Evolutionary conservation across 1,140 invertebrate genomes (phyloP).

Genomic region (Helicorthomorpha holstii): DNA sequence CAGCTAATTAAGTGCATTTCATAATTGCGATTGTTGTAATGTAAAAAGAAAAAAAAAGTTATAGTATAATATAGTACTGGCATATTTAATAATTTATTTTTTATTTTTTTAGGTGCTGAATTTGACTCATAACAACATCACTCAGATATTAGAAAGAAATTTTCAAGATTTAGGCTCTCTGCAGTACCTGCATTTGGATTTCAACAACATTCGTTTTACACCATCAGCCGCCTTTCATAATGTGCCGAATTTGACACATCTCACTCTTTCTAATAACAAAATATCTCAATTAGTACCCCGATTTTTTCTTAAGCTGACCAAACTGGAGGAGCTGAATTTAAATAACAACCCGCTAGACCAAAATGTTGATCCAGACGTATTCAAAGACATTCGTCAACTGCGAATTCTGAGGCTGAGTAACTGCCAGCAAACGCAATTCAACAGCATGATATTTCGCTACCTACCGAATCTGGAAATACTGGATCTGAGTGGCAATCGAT

Average conservation of each 20-base stretch:
- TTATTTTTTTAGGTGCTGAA: constrained; percentile 30
- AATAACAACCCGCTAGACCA: constrained; percentile 46
- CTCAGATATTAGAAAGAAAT: constrained; percentile 18
- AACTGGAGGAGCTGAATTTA: constrained; percentile 47
- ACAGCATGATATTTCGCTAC: constrained; percentile 38
- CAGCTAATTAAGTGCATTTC: no score
- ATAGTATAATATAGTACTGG: no score
- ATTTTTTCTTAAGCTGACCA: constrained; percentile 45
- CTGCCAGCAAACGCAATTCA: constrained; percentile 49
- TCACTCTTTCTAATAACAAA: constrained; percentile 49
- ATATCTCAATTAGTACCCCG: constrained; percentile 45
- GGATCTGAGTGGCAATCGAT: constrained; percentile 57
- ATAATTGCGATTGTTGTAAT: no score
- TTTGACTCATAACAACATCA: constrained; percentile 56
- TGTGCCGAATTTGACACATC: constrained; percentile 39
- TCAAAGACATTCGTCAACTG: constrained; percentile 48
- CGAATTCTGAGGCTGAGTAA: constrained; percentile 45
- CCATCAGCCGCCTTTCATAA: constrained; percentile 52
- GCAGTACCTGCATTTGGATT: constrained; percentile 27
- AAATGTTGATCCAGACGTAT: constrained; percentile 52
- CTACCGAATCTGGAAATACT: constrained; percentile 36
- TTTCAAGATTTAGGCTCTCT: constrained; percentile 26
- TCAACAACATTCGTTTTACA: constrained; percentile 31
- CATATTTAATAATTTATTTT: not conserved
- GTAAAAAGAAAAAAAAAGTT: no score